Evolutionary conservation across 2,113 vertebrate species (phyloP), one percentile per base, ranked within the genome.

Genomic region (Embiotoca jacksoni): DNA sequence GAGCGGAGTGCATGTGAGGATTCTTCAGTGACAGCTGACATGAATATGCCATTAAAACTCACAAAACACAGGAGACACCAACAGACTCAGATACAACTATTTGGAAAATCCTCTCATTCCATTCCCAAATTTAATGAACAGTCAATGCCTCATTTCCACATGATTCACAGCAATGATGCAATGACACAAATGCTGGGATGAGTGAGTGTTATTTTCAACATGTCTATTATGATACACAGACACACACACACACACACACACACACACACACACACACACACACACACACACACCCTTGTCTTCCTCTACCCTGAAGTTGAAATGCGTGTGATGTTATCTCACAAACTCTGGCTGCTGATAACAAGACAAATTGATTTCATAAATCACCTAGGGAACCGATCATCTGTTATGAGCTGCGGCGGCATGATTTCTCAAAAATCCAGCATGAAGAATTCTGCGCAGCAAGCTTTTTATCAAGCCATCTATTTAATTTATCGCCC

Each of bases 291-390:
- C 41, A 23, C 37, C 53, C 64, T 60, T 23, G 30, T 83, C 72
- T 75, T 65, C 49, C 36, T 72, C 50, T 61, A 52, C 72, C 79
- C 72, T 14, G 54, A 75, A 84, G 80, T 83, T 79, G 62, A 88
- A 83, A 91, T 66, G 83, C 82, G 69, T 71, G 62, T 73, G 89
- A 93, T 91, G 68, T 72, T 89, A 92, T 93, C 91, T 75, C 70
- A 68, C 80, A 85, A 90, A 87, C 69, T 88, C 65, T 68, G 78
- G 78, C 83, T 83, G 81, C 83, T 90, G 89, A 92, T 92, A 92
- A 93, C 78, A 89, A 86, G 84, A 91, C 87, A 93, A 93, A 93
- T 89, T 92, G 89, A 93, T 93, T 92, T 90, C 89, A 91, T 93
- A 90, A 93, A 94, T 93, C 93, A 93, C 83, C 54, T 67, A 47